A percentile compares a stretch with the other conserved stretches of the same genome.
Evolutionary conservation across 2,888 invertebrate species (phyloP).

Genomic region (Hybos culiciformis): DNA sequence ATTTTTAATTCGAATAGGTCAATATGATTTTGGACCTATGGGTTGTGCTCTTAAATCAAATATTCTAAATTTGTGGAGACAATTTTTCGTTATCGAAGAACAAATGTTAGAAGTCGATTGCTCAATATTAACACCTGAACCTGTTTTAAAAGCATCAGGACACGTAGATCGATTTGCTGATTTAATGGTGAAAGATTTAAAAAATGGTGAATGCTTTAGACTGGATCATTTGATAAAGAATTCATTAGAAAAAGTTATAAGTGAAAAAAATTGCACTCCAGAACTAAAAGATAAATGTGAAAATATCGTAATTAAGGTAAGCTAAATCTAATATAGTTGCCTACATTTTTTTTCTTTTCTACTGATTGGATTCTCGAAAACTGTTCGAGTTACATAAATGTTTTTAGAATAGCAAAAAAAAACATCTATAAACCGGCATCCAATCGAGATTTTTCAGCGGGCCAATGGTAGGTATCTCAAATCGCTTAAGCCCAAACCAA

Average conservation of each 20-base stretch:
- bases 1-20: slow-evolving; percentile 41
- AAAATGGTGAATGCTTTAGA: slow-evolving; percentile 94
- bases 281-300: slow-evolving; percentile 39
- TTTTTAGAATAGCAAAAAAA: too few species aligned
- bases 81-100: slow-evolving; percentile 92
- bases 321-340: background rate
- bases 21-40: slow-evolving; percentile 99
- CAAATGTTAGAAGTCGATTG: slow-evolving; percentile 99
- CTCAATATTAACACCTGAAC: slow-evolving; percentile 92
- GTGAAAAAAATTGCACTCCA: slow-evolving; percentile 67
- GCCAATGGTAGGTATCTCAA: too few species aligned
- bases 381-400: too few species aligned
- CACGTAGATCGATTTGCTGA: slow-evolving; percentile 99
- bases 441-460: too few species aligned
- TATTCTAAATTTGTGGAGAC: slow-evolving; percentile 84
- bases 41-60: slow-evolving; percentile 97
- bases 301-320: slow-evolving; percentile 27
- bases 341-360: too few species aligned
- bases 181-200: slow-evolving; percentile 95
- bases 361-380: too few species aligned
- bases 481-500: too few species aligned
- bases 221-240: slow-evolving; percentile 96
- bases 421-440: too few species aligned
- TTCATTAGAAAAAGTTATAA: slow-evolving; percentile 69
- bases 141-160: slow-evolving; percentile 93